Percentiles rank a stretch among this genome's conserved stretches.
Evolutionary conservation across 2,113 vertebrate genomes (phyloP).

Genomic region (Hemicordylus capensis): DNA sequence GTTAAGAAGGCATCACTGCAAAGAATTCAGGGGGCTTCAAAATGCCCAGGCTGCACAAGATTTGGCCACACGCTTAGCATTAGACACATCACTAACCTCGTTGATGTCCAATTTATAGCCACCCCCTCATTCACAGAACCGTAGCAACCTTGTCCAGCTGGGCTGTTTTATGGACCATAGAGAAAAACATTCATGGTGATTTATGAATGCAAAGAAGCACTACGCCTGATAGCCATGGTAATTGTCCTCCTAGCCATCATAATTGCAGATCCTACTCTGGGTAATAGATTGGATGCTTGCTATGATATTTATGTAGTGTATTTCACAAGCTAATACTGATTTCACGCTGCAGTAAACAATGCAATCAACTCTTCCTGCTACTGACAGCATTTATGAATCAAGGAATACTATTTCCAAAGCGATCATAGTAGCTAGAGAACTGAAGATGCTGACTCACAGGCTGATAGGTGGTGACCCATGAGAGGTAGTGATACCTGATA

Average conservation of each 20-base stretch:
- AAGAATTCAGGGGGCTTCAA: neutral
- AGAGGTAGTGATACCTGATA: too few relatives aligned
- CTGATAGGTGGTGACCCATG: too few relatives aligned
- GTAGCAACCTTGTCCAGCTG: neutral
- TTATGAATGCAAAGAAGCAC: neutral
- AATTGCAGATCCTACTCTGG: neutral
- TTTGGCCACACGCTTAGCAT: neutral
- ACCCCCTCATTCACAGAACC: neutral
- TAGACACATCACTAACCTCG: neutral
- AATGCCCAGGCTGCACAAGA: neutral
- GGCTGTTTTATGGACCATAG: neutral
- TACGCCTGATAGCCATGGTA: neutral
- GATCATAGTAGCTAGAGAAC: neutral
- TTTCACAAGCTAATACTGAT: constrained; percentile 14
- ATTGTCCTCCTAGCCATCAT: neutral
- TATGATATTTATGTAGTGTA: neutral
- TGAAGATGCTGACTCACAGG: neutral
- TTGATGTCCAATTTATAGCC: neutral
- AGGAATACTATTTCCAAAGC: neutral
- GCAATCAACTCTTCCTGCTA: neutral
- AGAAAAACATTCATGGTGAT: neutral
- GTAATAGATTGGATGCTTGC: neutral
- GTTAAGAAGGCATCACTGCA: too few relatives aligned
- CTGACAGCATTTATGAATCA: neutral
- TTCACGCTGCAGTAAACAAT: neutral